Percentiles rank a stretch among this genome's conserved stretches.
These are phyloP conservation scores for Syngnathus scovelli DNA, from an alignment of 2,113 vertebrate species.

Conservation along the genomic window DNA sequence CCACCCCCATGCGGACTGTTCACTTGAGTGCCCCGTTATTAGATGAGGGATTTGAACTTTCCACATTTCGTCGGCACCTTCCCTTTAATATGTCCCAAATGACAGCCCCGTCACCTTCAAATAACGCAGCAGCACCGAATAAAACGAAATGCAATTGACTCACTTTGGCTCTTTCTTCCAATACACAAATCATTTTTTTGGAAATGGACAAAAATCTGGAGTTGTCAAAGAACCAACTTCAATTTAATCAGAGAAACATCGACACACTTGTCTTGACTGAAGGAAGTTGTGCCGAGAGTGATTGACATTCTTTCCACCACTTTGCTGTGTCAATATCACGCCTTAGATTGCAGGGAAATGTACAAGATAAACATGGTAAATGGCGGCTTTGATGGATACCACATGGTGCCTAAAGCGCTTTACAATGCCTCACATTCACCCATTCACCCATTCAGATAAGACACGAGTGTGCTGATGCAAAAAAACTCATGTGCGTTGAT, in stretches of 20 bases:
- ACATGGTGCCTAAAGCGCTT: no score
- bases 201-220: not conserved
- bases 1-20: conserved; percentile 1
- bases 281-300: conserved; percentile 1
- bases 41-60: conserved; percentile 20
- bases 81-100: conserved; percentile 14
- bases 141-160: conserved; percentile 4
- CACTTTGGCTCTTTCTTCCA: not conserved
- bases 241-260: not conserved
- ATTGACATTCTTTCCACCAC: not conserved
- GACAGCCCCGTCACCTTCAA: not conserved
- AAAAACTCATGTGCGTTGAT: conserved; percentile 8
- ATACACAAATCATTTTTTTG: not conserved
- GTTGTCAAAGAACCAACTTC: not conserved
- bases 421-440: no score
- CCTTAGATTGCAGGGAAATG: not conserved
- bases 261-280: not conserved
- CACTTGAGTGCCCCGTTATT: conserved; percentile 14
- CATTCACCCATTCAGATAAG: not conserved
- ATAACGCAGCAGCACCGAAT: conserved; percentile 8
- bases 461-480: not conserved
- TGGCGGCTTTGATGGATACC: no score
- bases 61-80: conserved; percentile 10
- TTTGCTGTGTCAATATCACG: conserved; percentile 4
- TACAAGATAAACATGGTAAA: not conserved